These are phyloP conservation scores for Oscheius onirici DNA, from an alignment of 2,888 invertebrate species.

Conservation along the genomic window DNA sequence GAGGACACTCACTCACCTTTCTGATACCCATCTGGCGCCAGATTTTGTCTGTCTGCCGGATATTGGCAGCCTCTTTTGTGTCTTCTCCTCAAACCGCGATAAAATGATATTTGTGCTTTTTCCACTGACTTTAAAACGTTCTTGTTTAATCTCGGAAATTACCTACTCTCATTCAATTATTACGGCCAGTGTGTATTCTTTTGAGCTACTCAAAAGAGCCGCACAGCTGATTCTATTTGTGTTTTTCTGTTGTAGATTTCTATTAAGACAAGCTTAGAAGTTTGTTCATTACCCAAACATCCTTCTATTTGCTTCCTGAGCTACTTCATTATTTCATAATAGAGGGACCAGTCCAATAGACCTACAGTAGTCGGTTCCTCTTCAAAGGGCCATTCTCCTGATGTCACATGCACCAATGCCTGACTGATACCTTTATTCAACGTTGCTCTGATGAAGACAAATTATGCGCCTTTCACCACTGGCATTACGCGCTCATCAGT, in stretches of 20 bases:
- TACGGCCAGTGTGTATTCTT: no score
- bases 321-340: background rate
- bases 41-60: constrained; percentile 1
- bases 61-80: no score
- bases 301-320: no score
- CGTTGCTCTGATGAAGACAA: constrained; percentile 28
- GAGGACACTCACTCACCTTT: background rate
- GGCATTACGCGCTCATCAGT: constrained; percentile 27
- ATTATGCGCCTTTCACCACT: constrained; percentile 31
- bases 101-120: no score
- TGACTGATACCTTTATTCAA: constrained; percentile 32
- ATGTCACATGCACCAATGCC: constrained; percentile 27
- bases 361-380: constrained; percentile 3
- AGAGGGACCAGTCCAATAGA: background rate
- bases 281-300: no score
- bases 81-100: no score
- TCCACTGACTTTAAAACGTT: background rate
- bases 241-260: no score
- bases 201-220: no score
- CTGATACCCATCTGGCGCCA: constrained; percentile 16
- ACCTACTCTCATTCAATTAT: background rate
- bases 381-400: constrained; percentile 22
- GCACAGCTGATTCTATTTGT: no score
- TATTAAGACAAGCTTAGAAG: no score
- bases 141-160: constrained; percentile 3